These are phyloP conservation scores for Drosophila nr. fundita DNA, from an alignment of 2,888 invertebrate genomes.

Conservation along the genomic window DNA sequence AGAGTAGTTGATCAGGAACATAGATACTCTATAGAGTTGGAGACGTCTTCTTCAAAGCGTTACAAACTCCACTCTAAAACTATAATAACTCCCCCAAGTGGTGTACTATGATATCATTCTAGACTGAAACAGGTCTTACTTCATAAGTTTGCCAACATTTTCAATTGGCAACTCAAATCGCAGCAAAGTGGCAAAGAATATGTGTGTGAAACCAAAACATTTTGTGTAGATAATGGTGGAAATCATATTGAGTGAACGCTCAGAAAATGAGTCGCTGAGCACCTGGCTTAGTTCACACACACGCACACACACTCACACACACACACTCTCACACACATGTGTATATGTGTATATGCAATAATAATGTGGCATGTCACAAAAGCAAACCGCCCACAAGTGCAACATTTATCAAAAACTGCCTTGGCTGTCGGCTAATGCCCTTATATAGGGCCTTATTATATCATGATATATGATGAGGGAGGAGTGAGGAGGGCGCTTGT, in stretches of 20 bases:
- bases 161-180: background rate
- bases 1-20: rapidly evolving
- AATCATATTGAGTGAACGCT: conserved; percentile 15
- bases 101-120: background rate
- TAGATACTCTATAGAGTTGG: too few species aligned
- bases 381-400: conserved; percentile 28
- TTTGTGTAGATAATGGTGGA: conserved; percentile 5
- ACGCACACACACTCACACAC: background rate
- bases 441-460: conserved; percentile 37
- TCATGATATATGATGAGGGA: conserved; percentile 51
- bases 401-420: conserved; percentile 38
- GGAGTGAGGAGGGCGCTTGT: conserved; percentile 28
- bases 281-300: conserved; percentile 66
- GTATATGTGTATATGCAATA: background rate
- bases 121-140: background rate
- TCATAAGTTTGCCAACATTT: background rate
- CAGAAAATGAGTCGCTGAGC: conserved; percentile 20
- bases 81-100: rapidly evolving
- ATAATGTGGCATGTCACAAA: conserved; percentile 7
- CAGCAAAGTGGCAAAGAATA: background rate
- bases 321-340: conserved; percentile 41
- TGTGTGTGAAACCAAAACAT: conserved; percentile 16
- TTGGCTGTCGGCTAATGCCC: conserved; percentile 23
- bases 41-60: background rate
- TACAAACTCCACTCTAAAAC: background rate